These are phyloP conservation scores for Eumacrocentrus americanus DNA, from an alignment of 2,888 invertebrate species.

Conservation along the genomic window DNA sequence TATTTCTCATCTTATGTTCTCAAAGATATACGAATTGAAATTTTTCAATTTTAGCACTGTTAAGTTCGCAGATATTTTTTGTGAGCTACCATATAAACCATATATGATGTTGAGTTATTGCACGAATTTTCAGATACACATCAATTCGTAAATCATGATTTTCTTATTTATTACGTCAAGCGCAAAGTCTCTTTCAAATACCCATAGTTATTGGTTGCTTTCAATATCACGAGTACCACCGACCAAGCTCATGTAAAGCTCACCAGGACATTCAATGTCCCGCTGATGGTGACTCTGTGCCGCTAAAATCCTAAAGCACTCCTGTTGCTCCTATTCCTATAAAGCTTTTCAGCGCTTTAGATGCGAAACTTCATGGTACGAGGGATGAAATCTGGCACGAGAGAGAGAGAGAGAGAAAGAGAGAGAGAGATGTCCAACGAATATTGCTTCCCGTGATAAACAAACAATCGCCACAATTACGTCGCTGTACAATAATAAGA, in stretches of 20 bases:
- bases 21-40: not conserved
- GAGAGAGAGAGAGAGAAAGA: constrained; percentile 19
- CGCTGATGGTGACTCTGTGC: constrained; percentile 18
- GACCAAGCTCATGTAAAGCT: constrained; percentile 17
- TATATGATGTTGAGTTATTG: not conserved
- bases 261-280: constrained; percentile 10
- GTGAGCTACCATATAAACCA: not conserved
- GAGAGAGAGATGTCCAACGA: constrained; percentile 30
- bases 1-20: not conserved
- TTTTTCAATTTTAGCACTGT: not conserved
- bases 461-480: constrained; percentile 35
- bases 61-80: not conserved
- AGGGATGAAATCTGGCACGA: constrained; percentile 34
- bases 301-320: constrained; percentile 10
- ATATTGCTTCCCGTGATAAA: constrained; percentile 17
- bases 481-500: constrained; percentile 24
- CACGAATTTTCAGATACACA: no score
- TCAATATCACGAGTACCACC: constrained; percentile 23
- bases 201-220: constrained; percentile 17
- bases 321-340: constrained; percentile 22
- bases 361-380: constrained; percentile 43
- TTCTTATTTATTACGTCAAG: constrained; percentile 22
- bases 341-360: constrained; percentile 56
- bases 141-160: not conserved
- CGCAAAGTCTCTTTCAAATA: constrained; percentile 36